A percentile compares a stretch with the other conserved stretches of the same genome.
Evolutionary conservation across 2,888 invertebrate species (phyloP).

Genomic region (Heliconius aoede): DNA sequence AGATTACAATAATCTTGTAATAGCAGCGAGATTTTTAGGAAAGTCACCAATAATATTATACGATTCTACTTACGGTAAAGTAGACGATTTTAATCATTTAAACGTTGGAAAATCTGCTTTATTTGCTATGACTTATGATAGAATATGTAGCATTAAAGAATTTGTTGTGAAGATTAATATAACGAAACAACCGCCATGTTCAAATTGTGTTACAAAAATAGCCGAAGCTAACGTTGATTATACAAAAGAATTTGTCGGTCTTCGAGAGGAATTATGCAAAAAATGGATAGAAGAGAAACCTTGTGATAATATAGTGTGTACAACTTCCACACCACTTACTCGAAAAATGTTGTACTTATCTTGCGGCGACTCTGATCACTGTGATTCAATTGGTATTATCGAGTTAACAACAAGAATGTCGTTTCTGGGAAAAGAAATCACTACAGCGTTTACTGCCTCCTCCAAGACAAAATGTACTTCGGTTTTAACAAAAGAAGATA

Average conservation of each 20-base stretch:
- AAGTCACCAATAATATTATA: constrained; percentile 73
- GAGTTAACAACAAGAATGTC: constrained; percentile 76
- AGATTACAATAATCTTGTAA: constrained; percentile 73
- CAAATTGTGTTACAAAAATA: constrained; percentile 70
- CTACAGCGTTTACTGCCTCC: constrained; percentile 71
- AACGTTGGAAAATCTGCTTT: constrained; percentile 76
- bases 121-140: constrained; percentile 80
- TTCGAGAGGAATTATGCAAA: constrained; percentile 71
- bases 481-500: constrained; percentile 67
- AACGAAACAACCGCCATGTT: constrained; percentile 75
- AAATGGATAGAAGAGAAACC: constrained; percentile 74
- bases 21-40: constrained; percentile 71
- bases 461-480: constrained; percentile 67
- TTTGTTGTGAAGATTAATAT: constrained; percentile 68
- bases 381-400: constrained; percentile 73
- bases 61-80: constrained; percentile 70
- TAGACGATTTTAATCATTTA: constrained; percentile 66
- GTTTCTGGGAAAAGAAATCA: constrained; percentile 78
- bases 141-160: constrained; percentile 71
- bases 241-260: constrained; percentile 63
- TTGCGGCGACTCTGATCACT: constrained; percentile 62
- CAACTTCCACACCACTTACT: constrained; percentile 70
- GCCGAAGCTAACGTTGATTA: constrained; percentile 73
- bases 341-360: constrained; percentile 74
- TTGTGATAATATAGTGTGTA: constrained; percentile 71